phyloP scores from a whole-genome alignment of 2,113 vertebrate species.

The Pipa parva region DNA sequence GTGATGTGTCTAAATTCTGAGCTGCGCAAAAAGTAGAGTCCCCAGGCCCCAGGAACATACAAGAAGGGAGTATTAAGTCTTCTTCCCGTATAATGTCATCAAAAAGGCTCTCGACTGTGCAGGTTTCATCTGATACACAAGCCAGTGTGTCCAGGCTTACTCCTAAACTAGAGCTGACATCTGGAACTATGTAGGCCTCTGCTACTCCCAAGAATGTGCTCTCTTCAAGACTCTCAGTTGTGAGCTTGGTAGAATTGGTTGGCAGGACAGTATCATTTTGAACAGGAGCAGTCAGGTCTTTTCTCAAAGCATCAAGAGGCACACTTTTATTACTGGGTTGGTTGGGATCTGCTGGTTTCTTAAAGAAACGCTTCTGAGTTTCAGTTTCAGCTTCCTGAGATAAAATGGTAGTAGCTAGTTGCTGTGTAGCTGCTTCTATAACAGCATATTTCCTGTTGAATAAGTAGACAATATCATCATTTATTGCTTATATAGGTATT shows the following conservation, averaged over 20 bases:
- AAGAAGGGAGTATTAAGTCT: constrained; percentile 12
- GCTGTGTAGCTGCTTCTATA: constrained; percentile 70
- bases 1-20: not conserved
- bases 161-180: constrained; percentile 38
- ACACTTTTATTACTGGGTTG: not conserved
- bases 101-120: constrained; percentile 60
- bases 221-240: not conserved
- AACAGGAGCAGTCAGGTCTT: not conserved
- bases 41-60: not conserved
- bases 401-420: constrained; percentile 57
- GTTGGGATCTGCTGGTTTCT: not conserved
- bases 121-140: constrained; percentile 18
- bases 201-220: constrained; percentile 64
- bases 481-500: too few species aligned
- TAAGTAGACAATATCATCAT: constrained; percentile 7
- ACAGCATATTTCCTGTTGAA: constrained; percentile 69
- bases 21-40: not conserved
- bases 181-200: constrained; percentile 57
- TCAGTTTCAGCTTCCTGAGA: constrained; percentile 46
- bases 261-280: not conserved
- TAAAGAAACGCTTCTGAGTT: constrained; percentile 9
- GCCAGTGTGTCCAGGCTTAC: constrained; percentile 25
- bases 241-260: not conserved
- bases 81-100: constrained; percentile 57
- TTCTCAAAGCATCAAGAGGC: not conserved